Conservation (phyloP, 2,888 invertebrate genomes). For the Tipula vernalis region DNA sequence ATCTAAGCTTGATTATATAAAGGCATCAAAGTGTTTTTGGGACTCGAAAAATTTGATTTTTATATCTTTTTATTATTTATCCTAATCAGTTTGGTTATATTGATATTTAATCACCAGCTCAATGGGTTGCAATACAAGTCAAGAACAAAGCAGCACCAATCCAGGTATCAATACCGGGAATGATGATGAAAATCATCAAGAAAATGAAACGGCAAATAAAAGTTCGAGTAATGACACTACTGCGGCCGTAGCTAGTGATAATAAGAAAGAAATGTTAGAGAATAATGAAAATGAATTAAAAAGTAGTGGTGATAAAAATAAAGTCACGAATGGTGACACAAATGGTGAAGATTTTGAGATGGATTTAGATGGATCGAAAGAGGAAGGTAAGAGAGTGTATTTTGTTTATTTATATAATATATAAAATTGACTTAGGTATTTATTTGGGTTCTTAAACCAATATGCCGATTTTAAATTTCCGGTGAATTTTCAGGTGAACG, state of each 20-base stretch:
- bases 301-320: background rate
- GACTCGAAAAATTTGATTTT: background rate
- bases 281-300: conserved; percentile 5
- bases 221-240: background rate
- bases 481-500: background rate
- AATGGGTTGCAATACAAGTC: conserved; percentile 48
- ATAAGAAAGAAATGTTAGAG: background rate
- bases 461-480: background rate
- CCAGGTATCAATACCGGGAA: background rate
- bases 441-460: background rate
- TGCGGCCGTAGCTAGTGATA: background rate
- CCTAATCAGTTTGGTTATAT: background rate
- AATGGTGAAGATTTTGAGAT: background rate
- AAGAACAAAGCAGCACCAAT: conserved; percentile 33
- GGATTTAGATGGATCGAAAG: conserved; percentile 4
- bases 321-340: background rate
- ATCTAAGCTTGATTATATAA: background rate
- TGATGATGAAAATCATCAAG: conserved; percentile 4
- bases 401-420: background rate
- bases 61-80: conserved; percentile 7
- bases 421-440: background rate
- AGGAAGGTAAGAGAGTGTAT: background rate
- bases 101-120: conserved; percentile 14
- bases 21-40: background rate
- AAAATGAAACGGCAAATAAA: background rate